phyloP scores from a whole-genome alignment of 2,888 invertebrate species.

The Drosophila affinis region DNA sequence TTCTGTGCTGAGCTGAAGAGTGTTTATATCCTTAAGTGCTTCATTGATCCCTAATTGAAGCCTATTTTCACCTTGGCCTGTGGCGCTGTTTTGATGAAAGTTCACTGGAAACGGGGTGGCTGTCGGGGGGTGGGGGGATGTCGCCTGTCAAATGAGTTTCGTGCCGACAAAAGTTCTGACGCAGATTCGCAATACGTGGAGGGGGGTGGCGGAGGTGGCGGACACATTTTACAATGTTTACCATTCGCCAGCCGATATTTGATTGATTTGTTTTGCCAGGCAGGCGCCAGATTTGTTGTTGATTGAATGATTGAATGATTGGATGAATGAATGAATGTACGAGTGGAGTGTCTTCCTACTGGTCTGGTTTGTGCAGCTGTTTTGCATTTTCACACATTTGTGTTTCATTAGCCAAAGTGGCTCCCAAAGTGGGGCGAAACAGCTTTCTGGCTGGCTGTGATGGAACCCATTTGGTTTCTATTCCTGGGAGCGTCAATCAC shows the following conservation, averaged over 20 bases:
- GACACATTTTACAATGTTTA: slow-evolving; percentile 47
- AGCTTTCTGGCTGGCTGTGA: neutral
- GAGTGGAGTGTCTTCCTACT: neutral
- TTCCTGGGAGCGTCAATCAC: slow-evolving; percentile 61
- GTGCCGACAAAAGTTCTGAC: slow-evolving; percentile 58
- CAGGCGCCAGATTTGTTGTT: slow-evolving; percentile 45
- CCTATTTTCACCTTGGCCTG: too few relatives aligned
- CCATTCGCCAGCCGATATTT: slow-evolving; percentile 55
- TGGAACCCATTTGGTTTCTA: slow-evolving; percentile 61
- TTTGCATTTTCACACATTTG: slow-evolving; percentile 61
- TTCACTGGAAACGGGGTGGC: too few relatives aligned
- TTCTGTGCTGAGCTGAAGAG: slow-evolving; percentile 24
- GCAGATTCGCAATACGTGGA: slow-evolving; percentile 42
- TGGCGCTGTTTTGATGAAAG: slow-evolving; percentile 1
- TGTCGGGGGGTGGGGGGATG: slow-evolving; percentile 3
- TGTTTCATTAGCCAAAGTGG: slow-evolving; percentile 48
- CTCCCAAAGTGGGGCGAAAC: slow-evolving; percentile 21
- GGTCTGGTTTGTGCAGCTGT: slow-evolving; percentile 53
- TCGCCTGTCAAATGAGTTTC: slow-evolving; percentile 73
- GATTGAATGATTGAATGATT: slow-evolving; percentile 34
- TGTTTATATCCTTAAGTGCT: too few relatives aligned
- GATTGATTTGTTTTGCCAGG: slow-evolving; percentile 75
- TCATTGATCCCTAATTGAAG: too few relatives aligned
- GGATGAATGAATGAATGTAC: neutral
- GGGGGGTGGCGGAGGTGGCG: neutral